Conservation (phyloP, 1,140 invertebrate genomes). For the Arion vulgaris region DNA sequence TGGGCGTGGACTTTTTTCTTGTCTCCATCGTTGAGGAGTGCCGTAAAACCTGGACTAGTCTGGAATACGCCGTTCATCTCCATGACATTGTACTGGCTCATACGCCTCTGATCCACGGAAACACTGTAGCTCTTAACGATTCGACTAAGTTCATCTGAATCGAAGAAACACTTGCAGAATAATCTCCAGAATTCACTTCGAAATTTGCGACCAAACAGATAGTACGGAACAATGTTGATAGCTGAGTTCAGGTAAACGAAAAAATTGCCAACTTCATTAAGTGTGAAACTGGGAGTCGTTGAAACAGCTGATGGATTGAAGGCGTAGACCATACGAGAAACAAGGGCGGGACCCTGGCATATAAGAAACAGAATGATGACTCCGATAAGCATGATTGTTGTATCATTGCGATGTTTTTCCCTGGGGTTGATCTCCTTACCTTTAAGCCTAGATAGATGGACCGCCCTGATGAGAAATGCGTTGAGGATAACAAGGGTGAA, state of each 20-base stretch:
- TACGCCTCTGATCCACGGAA: constrained; percentile 54
- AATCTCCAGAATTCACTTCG: constrained; percentile 67
- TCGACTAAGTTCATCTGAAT: constrained; percentile 54
- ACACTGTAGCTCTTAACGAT: constrained; percentile 57
- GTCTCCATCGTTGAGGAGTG: not conserved
- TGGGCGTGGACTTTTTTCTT: not conserved
- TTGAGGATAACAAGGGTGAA: constrained; percentile 68
- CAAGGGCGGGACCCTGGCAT: constrained; percentile 70
- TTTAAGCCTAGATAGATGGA: constrained; percentile 64
- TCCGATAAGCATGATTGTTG: constrained; percentile 71
- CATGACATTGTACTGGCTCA: constrained; percentile 49
- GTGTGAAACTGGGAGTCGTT: constrained; percentile 50
- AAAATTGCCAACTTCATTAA: constrained; percentile 70
- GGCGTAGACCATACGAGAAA: constrained; percentile 69
- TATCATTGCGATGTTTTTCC: constrained; percentile 70
- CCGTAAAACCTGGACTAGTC: not conserved
- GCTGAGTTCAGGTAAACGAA: constrained; percentile 71
- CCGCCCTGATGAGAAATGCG: constrained; percentile 68
- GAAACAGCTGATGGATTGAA: constrained; percentile 52
- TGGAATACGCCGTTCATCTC: constrained; percentile 46
- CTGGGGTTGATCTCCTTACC: constrained; percentile 65
- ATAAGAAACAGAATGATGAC: constrained; percentile 71
- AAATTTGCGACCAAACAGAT: constrained; percentile 71
- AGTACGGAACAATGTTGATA: constrained; percentile 72
- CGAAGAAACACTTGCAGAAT: constrained; percentile 65